Evolutionary conservation across 2,113 vertebrate genomes (phyloP).

Genomic region (Paraplagusia blochii): DNA sequence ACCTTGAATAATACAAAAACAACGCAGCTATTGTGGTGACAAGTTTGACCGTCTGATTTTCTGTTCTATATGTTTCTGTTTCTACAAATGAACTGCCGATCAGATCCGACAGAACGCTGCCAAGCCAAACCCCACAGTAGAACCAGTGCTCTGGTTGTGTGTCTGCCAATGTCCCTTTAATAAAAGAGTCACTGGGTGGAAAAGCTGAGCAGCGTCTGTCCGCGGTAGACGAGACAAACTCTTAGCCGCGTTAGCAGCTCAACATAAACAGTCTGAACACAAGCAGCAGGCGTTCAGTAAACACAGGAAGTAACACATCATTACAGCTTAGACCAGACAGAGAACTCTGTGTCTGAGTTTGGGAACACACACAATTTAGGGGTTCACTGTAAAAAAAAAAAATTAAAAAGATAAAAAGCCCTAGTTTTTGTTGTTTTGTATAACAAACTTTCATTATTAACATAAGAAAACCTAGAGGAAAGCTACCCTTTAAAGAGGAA

Average conservation of each 20-base stretch:
- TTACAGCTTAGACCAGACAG: slow-evolving; percentile 21
- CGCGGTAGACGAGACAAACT: background rate
- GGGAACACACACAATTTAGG: background rate
- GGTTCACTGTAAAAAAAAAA: too few species aligned
- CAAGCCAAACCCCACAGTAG: background rate
- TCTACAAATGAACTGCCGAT: too few species aligned
- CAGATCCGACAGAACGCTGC: background rate
- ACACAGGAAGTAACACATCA: slow-evolving; percentile 60
- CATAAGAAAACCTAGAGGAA: too few species aligned
- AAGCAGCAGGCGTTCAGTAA: slow-evolving; percentile 37
- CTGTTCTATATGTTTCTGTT: background rate
- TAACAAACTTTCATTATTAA: too few species aligned
- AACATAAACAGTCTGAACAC: slow-evolving; percentile 33
- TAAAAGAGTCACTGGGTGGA: background rate
- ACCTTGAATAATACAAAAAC: background rate
- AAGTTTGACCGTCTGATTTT: background rate
- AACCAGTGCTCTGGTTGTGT: background rate
- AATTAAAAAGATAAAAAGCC: too few species aligned
- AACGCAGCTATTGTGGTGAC: background rate
- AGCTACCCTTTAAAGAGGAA: too few species aligned
- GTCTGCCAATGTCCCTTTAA: background rate
- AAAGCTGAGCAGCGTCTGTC: background rate
- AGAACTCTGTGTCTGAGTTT: slow-evolving; percentile 4
- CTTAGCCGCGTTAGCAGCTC: background rate
- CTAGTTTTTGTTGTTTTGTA: too few species aligned